phyloP scores from a whole-genome alignment of 1,140 invertebrate genomes.

The Phenacoccus solenopsis region DNA sequence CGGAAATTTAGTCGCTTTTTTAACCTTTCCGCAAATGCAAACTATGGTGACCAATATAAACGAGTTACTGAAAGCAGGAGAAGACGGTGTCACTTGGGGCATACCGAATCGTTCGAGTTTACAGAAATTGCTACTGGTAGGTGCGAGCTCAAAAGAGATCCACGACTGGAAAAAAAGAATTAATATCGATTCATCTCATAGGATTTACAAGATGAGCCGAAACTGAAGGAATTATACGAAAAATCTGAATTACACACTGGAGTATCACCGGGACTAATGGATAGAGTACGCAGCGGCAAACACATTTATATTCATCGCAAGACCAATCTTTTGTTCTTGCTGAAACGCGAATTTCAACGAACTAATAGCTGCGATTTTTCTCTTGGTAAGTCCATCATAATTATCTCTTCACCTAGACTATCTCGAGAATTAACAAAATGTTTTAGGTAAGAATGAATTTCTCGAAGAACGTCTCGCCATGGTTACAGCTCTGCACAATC shows the following conservation, averaged over 20 bases:
- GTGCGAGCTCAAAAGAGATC: slow-evolving; percentile 7
- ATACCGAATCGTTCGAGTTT: slow-evolving; percentile 57
- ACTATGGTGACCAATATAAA: slow-evolving; percentile 56
- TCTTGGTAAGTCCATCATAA: slow-evolving; percentile 37
- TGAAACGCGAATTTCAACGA: slow-evolving; percentile 46
- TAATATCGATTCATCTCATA: slow-evolving; percentile 7
- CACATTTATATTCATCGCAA: slow-evolving; percentile 73
- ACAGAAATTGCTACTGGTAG: slow-evolving; percentile 49
- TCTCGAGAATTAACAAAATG: neutral
- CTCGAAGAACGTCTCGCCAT: slow-evolving; percentile 65
- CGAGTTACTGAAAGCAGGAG: slow-evolving; percentile 48
- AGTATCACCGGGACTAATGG: slow-evolving; percentile 38
- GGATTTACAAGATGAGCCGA: slow-evolving; percentile 36
- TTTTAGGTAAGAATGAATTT: slow-evolving; percentile 45
- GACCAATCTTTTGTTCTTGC: slow-evolving; percentile 50
- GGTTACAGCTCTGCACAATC: slow-evolving; percentile 54
- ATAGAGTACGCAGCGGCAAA: slow-evolving; percentile 43
- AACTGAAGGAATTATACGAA: slow-evolving; percentile 39
- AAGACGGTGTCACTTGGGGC: slow-evolving; percentile 54
- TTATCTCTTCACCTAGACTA: neutral
- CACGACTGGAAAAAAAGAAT: neutral
- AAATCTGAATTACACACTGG: slow-evolving; percentile 40
- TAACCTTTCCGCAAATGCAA: slow-evolving; percentile 82
- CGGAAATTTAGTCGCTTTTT: slow-evolving; percentile 81
- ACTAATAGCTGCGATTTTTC: slow-evolving; percentile 56